Conservation (phyloP, 2,113 vertebrate species). For the Potamarius usumacintae region DNA sequence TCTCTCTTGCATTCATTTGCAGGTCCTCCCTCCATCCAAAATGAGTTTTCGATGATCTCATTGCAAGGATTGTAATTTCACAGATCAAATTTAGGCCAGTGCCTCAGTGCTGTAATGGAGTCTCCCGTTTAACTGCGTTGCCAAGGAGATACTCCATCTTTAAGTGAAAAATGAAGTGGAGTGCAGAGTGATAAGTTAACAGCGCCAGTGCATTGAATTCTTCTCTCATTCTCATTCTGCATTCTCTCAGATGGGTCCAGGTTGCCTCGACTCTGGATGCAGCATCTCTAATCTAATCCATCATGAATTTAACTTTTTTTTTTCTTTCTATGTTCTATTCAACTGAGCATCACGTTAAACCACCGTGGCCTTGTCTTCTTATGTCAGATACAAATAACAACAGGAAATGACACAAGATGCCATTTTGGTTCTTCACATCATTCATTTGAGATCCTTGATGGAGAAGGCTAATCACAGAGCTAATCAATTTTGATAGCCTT, state of each 20-base stretch:
- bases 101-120: background rate
- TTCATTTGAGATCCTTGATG: background rate
- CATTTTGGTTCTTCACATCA: background rate
- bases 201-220: background rate
- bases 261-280: background rate
- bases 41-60: conserved; percentile 18
- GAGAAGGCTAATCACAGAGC: background rate
- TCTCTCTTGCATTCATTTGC: background rate
- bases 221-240: background rate
- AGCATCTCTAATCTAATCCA: background rate
- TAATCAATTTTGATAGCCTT: background rate
- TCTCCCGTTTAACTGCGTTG: conserved; percentile 1
- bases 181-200: background rate
- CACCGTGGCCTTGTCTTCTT: background rate
- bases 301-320: no score
- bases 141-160: conserved; percentile 16
- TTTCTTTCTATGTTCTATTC: background rate
- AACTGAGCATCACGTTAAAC: background rate
- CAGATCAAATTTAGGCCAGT: conserved; percentile 21
- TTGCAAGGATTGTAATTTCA: conserved; percentile 27
- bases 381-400: background rate
- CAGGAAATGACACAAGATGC: background rate
- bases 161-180: conserved; percentile 7
- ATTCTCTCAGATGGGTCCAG: background rate
- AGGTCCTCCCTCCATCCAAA: conserved; percentile 6